phyloP scores from a whole-genome alignment of 1,140 invertebrate species.

The Proctacanthus coquilletti region DNA sequence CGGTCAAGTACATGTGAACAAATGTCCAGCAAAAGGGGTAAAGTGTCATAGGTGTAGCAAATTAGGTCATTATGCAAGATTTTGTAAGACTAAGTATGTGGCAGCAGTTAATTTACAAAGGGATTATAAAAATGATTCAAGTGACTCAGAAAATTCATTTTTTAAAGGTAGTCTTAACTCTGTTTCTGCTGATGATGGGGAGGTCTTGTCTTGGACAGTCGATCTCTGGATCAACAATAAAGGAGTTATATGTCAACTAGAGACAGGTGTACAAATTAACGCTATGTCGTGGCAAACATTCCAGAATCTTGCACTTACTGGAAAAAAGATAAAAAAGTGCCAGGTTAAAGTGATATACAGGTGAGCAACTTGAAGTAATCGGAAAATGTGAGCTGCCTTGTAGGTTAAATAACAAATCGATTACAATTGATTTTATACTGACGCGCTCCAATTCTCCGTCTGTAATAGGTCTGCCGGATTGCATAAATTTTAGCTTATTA shows the following conservation, averaged over 20 bases:
- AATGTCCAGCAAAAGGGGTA: constrained; percentile 1
- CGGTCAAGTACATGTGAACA: not conserved
- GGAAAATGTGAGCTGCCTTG: not conserved
- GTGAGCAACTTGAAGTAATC: not conserved
- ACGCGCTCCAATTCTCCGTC: not conserved
- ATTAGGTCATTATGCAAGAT: not conserved
- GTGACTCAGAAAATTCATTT: not conserved
- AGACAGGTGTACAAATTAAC: not conserved
- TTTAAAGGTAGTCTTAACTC: too few relatives aligned
- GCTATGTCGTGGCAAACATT: not conserved
- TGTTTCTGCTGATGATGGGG: too few relatives aligned
- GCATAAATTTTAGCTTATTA: not conserved
- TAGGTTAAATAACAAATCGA: not conserved
- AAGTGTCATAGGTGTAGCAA: not conserved
- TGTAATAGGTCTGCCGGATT: not conserved
- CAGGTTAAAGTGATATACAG: not conserved
- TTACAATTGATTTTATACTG: not conserved
- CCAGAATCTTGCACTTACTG: not conserved
- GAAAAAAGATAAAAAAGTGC: not conserved
- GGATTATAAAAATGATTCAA: not conserved
- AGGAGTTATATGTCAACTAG: not conserved
- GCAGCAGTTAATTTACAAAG: not conserved
- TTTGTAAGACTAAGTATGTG: not conserved
- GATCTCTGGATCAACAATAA: not conserved
- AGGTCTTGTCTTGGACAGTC: too few relatives aligned